These are phyloP conservation scores for Conomelus anceps DNA, from an alignment of 2,888 invertebrate genomes.

Conservation along the genomic window DNA sequence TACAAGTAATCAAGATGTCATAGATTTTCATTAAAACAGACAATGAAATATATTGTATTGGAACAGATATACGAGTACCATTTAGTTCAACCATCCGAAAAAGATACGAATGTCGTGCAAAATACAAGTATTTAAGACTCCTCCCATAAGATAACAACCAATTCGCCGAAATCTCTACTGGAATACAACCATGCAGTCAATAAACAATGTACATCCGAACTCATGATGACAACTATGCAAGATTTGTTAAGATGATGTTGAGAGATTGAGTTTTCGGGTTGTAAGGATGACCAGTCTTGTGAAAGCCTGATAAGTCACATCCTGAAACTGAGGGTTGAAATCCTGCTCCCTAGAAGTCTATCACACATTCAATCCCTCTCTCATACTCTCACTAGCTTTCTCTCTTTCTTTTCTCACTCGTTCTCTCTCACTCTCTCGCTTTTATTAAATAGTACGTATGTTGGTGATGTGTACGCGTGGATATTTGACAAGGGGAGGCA, in stretches of 20 bases:
- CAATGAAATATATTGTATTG: too few relatives aligned
- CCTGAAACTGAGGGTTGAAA: background rate
- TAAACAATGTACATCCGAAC: background rate
- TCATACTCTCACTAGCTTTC: background rate
- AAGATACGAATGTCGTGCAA: background rate
- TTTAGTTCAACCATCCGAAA: background rate
- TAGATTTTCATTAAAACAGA: too few relatives aligned
- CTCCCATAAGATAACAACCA: too few relatives aligned
- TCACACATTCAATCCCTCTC: background rate
- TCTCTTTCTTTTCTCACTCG: background rate
- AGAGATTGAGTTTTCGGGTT: background rate
- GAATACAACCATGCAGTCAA: too few relatives aligned
- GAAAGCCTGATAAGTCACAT: background rate
- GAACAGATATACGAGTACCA: background rate
- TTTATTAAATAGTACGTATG: background rate
- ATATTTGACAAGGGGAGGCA: background rate
- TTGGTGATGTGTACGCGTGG: background rate
- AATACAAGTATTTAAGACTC: too few relatives aligned
- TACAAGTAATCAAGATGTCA: too few relatives aligned
- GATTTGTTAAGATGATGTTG: background rate
- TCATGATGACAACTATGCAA: background rate
- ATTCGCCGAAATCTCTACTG: too few relatives aligned
- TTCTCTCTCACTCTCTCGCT: slow-evolving; percentile 1
- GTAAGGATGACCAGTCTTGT: background rate
- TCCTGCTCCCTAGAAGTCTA: background rate